Evolutionary conservation across 1,140 invertebrate species (phyloP).

Genomic region (Periplaneta americana): DNA sequence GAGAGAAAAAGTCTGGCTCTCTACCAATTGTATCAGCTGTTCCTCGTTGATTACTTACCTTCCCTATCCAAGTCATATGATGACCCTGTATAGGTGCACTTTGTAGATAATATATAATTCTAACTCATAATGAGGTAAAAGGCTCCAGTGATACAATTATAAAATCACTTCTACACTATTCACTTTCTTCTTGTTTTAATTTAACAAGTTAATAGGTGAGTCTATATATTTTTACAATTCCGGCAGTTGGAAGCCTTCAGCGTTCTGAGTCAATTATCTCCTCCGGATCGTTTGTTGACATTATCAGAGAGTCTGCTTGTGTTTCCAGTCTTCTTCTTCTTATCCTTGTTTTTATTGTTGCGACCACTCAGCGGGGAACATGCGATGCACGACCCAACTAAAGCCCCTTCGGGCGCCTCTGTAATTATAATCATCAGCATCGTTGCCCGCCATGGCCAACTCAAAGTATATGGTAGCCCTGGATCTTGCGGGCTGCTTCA

Average conservation of each 20-base stretch:
- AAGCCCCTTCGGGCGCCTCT: background rate
- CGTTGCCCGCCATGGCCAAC: background rate
- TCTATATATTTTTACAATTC: background rate
- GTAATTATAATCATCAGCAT: background rate
- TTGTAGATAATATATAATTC: too few relatives aligned
- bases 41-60: too few relatives aligned
- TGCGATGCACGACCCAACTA: background rate
- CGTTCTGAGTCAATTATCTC: background rate
- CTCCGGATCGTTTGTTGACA: background rate
- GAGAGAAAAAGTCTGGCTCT: too few relatives aligned
- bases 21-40: too few relatives aligned
- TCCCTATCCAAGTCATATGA: too few relatives aligned
- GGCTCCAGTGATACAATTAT: too few relatives aligned
- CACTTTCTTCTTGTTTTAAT: too few relatives aligned
- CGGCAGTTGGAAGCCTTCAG: background rate
- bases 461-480: background rate
- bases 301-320: background rate
- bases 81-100: too few relatives aligned
- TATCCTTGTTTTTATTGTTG: background rate
- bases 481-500: background rate
- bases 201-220: too few relatives aligned
- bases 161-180: too few relatives aligned
- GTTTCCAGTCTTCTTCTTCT: background rate
- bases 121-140: too few relatives aligned
- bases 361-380: background rate